Conservation (phyloP, 2,113 vertebrate genomes). For the Psephotus haematonotus region DNA sequence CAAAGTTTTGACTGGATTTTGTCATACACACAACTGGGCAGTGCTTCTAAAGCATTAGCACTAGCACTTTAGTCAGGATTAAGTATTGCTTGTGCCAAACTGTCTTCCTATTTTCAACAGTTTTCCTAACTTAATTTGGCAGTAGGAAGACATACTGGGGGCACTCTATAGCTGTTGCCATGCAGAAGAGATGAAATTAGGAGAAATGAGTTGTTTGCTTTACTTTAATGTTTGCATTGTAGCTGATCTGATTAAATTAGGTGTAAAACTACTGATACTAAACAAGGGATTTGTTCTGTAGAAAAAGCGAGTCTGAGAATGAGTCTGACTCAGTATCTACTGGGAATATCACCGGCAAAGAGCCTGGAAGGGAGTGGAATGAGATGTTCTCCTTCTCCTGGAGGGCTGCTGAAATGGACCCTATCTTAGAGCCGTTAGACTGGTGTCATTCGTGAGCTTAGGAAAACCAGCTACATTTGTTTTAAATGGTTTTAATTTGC, state of each 20-base stretch:
- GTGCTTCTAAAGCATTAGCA: background rate
- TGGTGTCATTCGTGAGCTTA: background rate
- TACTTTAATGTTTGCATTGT: background rate
- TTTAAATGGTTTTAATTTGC: background rate
- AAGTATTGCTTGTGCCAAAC: conserved; percentile 17
- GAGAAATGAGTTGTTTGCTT: background rate
- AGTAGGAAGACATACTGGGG: background rate
- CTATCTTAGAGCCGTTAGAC: background rate
- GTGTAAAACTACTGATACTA: background rate
- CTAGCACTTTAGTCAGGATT: background rate
- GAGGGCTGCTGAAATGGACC: background rate
- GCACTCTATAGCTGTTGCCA: background rate
- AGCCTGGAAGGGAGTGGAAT: background rate
- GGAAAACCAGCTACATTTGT: background rate
- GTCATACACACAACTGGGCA: background rate
- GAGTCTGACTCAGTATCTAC: background rate
- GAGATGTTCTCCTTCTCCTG: background rate
- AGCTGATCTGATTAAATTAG: background rate
- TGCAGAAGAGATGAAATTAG: background rate
- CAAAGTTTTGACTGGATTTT: conserved; percentile 7
- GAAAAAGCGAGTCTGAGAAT: background rate
- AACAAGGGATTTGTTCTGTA: background rate
- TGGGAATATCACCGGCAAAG: background rate
- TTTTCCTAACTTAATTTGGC: background rate
- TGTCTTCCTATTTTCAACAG: conserved; percentile 13